Conservation (phyloP, 2,888 invertebrate species). For the Hedychridium roseum region DNA sequence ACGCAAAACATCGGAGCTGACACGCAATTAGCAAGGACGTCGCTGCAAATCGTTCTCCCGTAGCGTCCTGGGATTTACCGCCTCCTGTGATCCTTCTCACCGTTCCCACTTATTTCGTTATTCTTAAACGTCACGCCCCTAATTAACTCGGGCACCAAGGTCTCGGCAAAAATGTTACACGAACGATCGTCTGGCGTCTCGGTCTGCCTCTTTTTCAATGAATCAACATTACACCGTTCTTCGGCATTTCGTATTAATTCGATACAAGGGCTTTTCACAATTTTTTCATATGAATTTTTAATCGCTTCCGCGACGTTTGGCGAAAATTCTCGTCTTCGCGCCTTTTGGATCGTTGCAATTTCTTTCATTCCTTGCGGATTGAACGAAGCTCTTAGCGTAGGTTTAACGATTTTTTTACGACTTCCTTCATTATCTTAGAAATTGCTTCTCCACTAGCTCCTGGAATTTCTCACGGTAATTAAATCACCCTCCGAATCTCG, state of each 20-base stretch:
- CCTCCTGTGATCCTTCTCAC: constrained; percentile 13
- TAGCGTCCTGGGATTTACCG: constrained; percentile 29
- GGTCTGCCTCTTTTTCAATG: too few species aligned
- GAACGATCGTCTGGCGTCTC: too few species aligned
- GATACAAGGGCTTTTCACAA: too few species aligned
- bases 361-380: too few species aligned
- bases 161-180: too few species aligned
- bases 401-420: constrained; percentile 22
- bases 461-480: constrained; percentile 46
- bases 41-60: constrained; percentile 44
- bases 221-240: too few species aligned
- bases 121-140: constrained; percentile 13
- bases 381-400: not conserved
- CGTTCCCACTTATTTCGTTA: constrained; percentile 20
- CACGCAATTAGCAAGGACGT: constrained; percentile 37
- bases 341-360: too few species aligned
- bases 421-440: constrained; percentile 33
- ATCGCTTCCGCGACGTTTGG: too few species aligned
- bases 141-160: too few species aligned
- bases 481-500: constrained; percentile 41
- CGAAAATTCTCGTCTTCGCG: too few species aligned
- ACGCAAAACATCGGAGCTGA: constrained; percentile 40
- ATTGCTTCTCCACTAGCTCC: constrained; percentile 32
- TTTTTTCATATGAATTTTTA: too few species aligned
- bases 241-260: too few species aligned